Percentiles rank a stretch among this genome's conserved stretches.
Evolutionary conservation across 2,888 invertebrate genomes (phyloP).

Genomic region (Glomeris marginata): DNA sequence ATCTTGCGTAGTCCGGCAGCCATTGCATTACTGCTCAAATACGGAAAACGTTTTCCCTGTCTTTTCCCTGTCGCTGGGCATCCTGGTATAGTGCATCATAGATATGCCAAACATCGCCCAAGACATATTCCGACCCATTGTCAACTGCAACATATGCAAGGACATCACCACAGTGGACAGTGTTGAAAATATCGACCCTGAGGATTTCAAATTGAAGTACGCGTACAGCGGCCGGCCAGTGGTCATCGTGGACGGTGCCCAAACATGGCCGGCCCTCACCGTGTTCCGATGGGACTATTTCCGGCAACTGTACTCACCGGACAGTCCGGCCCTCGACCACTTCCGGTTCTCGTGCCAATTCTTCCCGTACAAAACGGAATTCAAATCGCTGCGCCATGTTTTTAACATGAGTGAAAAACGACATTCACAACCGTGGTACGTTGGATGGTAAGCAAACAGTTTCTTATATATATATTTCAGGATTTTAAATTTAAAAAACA

Average conservation of each 20-base stretch:
- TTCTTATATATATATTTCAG: background rate
- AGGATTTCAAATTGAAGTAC: slow-evolving; percentile 50
- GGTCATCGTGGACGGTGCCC: slow-evolving; percentile 65
- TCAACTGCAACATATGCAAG: slow-evolving; percentile 61
- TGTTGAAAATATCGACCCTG: slow-evolving; percentile 47
- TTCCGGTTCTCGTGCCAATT: slow-evolving; percentile 59
- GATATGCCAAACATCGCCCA: slow-evolving; percentile 22
- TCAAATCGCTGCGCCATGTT: slow-evolving; percentile 59
- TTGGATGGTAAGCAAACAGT: slow-evolving; percentile 44
- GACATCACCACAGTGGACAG: slow-evolving; percentile 47
- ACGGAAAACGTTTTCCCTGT: too few species aligned
- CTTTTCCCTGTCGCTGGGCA: too few species aligned
- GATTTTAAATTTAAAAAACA: background rate
- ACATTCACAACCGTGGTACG: slow-evolving; percentile 51
- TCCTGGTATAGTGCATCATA: slow-evolving; percentile 20
- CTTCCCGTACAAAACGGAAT: slow-evolving; percentile 80
- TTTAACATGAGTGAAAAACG: slow-evolving; percentile 60
- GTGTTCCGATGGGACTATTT: slow-evolving; percentile 72
- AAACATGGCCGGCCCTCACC: slow-evolving; percentile 60
- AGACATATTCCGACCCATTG: slow-evolving; percentile 54
- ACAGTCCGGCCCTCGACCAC: slow-evolving; percentile 27
- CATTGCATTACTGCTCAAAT: too few species aligned
- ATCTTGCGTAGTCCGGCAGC: too few species aligned
- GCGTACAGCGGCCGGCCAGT: slow-evolving; percentile 68
- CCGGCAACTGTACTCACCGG: slow-evolving; percentile 45